Conservation (phyloP, 2,888 invertebrate species). For the Drosophila stalkeri region DNA sequence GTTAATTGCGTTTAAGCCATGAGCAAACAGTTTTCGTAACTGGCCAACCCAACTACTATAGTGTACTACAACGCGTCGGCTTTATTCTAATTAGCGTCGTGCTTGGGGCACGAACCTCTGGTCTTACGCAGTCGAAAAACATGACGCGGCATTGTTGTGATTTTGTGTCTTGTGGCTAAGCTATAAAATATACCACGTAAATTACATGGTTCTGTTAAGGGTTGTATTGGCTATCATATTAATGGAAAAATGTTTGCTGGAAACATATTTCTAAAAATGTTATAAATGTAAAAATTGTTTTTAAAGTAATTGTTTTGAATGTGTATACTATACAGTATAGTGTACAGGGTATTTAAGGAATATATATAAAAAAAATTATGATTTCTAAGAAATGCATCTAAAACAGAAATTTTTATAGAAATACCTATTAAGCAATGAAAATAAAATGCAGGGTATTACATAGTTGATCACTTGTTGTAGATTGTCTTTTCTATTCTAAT, state of each 20-base stretch:
- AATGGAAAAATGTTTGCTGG: not conserved
- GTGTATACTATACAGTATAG: not conserved
- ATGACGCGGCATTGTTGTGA: constrained; percentile 60
- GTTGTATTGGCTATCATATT: constrained; percentile 2
- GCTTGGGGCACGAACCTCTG: constrained; percentile 54
- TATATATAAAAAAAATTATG: no score
- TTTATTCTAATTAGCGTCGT: constrained; percentile 82
- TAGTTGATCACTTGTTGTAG: not conserved
- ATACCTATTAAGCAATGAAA: not conserved
- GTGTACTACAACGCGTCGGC: constrained; percentile 37
- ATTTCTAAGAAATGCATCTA: not conserved
- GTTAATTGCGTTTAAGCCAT: constrained; percentile 70
- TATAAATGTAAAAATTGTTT: no score
- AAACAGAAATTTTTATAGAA: not conserved
- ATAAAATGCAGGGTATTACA: not conserved
- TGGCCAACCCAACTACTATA: not conserved
- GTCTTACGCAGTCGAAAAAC: constrained; percentile 58
- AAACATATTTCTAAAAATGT: no score
- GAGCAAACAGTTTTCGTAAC: constrained; percentile 68
- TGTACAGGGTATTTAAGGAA: not conserved
- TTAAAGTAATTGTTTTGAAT: no score
- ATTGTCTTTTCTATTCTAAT: not conserved
- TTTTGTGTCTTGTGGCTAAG: constrained; percentile 36
- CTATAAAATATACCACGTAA: constrained; percentile 6
- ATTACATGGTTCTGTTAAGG: fast-evolving